Percentiles rank a stretch among this genome's conserved stretches.
These are phyloP conservation scores for Luffia ferchaultella DNA, from an alignment of 2,888 invertebrate genomes.

Conservation along the genomic window DNA sequence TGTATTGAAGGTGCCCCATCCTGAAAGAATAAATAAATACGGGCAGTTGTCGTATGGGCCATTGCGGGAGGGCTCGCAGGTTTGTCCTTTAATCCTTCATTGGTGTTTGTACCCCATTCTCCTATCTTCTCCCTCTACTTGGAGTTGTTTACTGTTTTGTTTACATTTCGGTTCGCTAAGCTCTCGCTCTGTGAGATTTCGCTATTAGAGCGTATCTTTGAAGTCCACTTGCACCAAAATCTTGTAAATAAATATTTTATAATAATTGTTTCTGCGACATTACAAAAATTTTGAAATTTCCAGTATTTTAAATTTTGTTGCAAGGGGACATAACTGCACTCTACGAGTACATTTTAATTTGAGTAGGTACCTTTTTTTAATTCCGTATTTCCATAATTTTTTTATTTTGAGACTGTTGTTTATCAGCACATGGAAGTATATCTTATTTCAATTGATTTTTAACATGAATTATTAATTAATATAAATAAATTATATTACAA, in stretches of 20 bases:
- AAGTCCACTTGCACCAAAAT: not conserved
- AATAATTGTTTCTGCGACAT: no score
- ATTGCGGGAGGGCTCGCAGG: slow-evolving; percentile 73
- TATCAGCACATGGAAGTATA: slow-evolving; percentile 65
- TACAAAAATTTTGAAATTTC: not conserved
- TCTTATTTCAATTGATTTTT: not conserved
- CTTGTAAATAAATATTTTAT: no score
- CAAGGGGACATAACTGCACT: slow-evolving; percentile 37
- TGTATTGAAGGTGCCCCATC: slow-evolving; percentile 74
- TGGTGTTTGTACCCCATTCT: slow-evolving; percentile 58
- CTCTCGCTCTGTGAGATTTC: not conserved
- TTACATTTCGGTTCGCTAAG: not conserved
- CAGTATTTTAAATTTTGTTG: slow-evolving; percentile 23
- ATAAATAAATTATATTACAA: not conserved
- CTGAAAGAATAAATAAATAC: slow-evolving; percentile 68
- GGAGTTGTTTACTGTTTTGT: not conserved
- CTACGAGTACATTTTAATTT: slow-evolving; percentile 30
- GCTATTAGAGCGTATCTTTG: not conserved
- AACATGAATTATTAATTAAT: slow-evolving; percentile 20
- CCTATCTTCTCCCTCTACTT: slow-evolving; percentile 3
- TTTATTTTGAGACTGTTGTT: slow-evolving; percentile 44
- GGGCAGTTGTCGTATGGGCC: slow-evolving; percentile 73
- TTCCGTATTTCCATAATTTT: not conserved
- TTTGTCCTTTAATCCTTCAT: slow-evolving; percentile 62
- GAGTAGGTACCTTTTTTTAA: slow-evolving; percentile 18